phyloP scores from a whole-genome alignment of 92 coral and sea anemone genomes.

The Nematostella vectensis region DNA sequence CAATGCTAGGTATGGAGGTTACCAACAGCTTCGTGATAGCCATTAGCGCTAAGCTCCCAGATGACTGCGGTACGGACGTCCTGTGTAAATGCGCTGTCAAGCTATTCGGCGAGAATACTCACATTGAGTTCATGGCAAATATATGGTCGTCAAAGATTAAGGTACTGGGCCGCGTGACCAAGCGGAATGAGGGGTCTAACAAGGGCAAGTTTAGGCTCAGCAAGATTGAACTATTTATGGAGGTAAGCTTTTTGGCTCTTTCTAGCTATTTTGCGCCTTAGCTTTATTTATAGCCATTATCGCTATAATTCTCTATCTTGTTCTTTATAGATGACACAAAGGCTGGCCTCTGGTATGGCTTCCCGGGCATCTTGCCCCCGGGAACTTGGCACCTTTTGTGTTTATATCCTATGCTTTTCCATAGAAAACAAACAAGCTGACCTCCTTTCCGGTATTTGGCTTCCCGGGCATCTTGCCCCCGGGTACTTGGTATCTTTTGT shows the following conservation, averaged over 20 bases:
- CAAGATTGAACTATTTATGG: slow-evolving; percentile 59
- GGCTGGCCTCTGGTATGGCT: too few relatives aligned
- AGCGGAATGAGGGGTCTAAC: slow-evolving; percentile 32
- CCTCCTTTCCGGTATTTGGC: slow-evolving; percentile 32
- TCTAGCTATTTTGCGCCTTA: not conserved
- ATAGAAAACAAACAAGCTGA: not conserved
- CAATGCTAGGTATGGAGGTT: slow-evolving; percentile 29
- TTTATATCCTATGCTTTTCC: too few relatives aligned
- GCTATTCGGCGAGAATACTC: slow-evolving; percentile 45
- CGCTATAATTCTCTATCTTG: too few relatives aligned
- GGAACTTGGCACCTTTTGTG: too few relatives aligned
- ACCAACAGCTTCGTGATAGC: slow-evolving; percentile 55
- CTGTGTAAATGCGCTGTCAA: slow-evolving; percentile 31
- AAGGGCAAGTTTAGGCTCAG: slow-evolving; percentile 56
- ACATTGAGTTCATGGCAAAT: slow-evolving; percentile 33
- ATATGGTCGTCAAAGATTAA: slow-evolving; percentile 34
- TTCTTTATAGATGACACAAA: too few relatives aligned
- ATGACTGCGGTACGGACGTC: slow-evolving; percentile 33
- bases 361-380: too few relatives aligned
- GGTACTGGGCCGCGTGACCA: slow-evolving; percentile 35
- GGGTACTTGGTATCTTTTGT: too few relatives aligned
- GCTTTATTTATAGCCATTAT: too few relatives aligned
- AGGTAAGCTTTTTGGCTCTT: slow-evolving; percentile 22
- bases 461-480: too few relatives aligned
- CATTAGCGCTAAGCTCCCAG: slow-evolving; percentile 35